Conservation (phyloP, 2,888 invertebrate genomes). For the Achlya flavicornis region DNA sequence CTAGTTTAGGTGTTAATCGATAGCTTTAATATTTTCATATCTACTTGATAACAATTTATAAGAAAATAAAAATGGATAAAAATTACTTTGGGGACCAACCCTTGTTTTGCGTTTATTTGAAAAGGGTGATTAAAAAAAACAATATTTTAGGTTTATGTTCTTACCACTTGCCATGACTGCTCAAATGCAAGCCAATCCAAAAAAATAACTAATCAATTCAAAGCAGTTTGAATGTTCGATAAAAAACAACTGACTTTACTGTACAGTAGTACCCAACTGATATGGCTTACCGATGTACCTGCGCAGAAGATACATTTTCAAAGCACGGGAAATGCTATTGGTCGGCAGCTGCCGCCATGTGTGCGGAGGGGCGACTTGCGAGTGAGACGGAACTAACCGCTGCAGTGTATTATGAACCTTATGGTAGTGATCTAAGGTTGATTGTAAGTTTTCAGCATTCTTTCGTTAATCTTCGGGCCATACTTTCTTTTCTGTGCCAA, state of each 20-base stretch:
- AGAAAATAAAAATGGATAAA: slow-evolving; percentile 6
- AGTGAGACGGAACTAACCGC: too few relatives aligned
- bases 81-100: not conserved
- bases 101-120: not conserved
- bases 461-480: too few relatives aligned
- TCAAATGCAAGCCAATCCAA: not conserved
- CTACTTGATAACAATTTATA: slow-evolving; percentile 6
- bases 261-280: too few relatives aligned
- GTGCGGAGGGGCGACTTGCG: too few relatives aligned
- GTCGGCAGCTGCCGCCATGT: too few relatives aligned
- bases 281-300: too few relatives aligned
- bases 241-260: not conserved
- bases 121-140: not conserved
- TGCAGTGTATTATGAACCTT: too few relatives aligned
- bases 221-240: not conserved
- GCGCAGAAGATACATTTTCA: too few relatives aligned
- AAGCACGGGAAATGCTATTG: too few relatives aligned
- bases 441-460: too few relatives aligned
- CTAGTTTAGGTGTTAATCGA: slow-evolving; percentile 20
- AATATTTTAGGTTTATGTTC: not conserved
- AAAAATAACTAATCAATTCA: not conserved
- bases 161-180: not conserved
- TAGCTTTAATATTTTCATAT: slow-evolving; percentile 24
- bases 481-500: too few relatives aligned
- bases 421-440: too few relatives aligned